Evolutionary conservation across 2,113 vertebrate species (phyloP).

Genomic region (Thinocorus orbignyianus): DNA sequence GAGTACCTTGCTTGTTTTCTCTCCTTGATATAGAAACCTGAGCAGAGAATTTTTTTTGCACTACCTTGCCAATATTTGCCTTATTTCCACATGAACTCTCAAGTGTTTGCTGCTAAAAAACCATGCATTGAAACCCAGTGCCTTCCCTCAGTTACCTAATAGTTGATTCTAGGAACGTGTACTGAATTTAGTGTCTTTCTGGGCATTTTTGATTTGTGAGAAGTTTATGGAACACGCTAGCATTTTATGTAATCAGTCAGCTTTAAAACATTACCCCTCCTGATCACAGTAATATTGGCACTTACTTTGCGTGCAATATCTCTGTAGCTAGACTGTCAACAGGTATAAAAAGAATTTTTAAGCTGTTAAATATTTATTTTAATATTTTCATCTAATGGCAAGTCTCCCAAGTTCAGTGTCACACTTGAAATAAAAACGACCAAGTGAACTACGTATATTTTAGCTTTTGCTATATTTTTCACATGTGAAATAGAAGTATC

Average conservation of each 20-base stretch:
- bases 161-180: background rate
- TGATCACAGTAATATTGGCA: background rate
- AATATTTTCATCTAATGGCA: background rate
- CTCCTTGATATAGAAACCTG: background rate
- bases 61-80: background rate
- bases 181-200: background rate
- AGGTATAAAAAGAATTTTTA: background rate
- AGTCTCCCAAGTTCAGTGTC: background rate
- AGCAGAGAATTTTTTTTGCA: background rate
- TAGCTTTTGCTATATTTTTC: background rate
- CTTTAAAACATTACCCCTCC: background rate
- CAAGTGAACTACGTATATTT: background rate
- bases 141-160: background rate
- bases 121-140: background rate
- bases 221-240: background rate
- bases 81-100: background rate
- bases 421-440: background rate
- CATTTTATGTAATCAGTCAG: background rate
- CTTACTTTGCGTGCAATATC: background rate
- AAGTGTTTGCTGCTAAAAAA: background rate
- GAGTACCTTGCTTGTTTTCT: background rate
- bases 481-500: background rate
- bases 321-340: background rate
- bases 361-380: background rate
- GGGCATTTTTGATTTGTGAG: background rate